Base-by-base conservation (phyloP, 2,797 vertebrate genomes). In the Xerus rutilus region DNA sequence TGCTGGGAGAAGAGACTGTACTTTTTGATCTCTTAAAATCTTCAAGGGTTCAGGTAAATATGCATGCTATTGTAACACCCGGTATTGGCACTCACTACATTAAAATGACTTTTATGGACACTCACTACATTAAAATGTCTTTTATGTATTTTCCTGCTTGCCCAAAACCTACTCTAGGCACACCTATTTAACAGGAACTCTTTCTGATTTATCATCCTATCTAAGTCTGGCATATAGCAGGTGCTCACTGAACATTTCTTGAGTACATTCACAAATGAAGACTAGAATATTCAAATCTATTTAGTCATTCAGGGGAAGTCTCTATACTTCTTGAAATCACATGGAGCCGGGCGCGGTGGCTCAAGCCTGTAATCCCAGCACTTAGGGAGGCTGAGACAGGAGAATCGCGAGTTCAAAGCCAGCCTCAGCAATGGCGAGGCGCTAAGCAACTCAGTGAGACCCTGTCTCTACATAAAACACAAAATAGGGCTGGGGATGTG, bases 301-400 rank as follows among this genome's bases (percentile, higher is more conserved):
- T 70, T 83, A 76, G 74, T 32, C 43, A n/a, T 84, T 94, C 88
- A 89, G 91, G 79, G 49, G 39, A 64, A 95, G 12, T 76, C n/a
- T 69, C 86, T 78, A 28, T 70, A 85, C 18, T 91, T 94, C 47
- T 32, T 69, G 32, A 91, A 78, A 28, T 62, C 28, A 69, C n/a
- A 12, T 23, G 9, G 35, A 39, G n/a, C n/a, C n/a, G n/a, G n/a
- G n/a, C n/a, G n/a, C n/a, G n/a, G n/a, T n/a, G n/a, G n/a, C n/a
- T n/a, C n/a, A n/a, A n/a, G n/a, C n/a, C n/a, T n/a, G n/a, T n/a
- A n/a, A n/a, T n/a, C n/a, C n/a, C n/a, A n/a, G n/a, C n/a, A n/a
- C n/a, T n/a, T n/a, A n/a, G n/a, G n/a, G n/a, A n/a, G n/a, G n/a
- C n/a, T n/a, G n/a, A n/a, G n/a, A n/a, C n/a, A n/a, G n/a, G n/a